These are phyloP conservation scores for Liodrosophila aerea DNA, from an alignment of 2,888 invertebrate genomes.

Conservation along the genomic window DNA sequence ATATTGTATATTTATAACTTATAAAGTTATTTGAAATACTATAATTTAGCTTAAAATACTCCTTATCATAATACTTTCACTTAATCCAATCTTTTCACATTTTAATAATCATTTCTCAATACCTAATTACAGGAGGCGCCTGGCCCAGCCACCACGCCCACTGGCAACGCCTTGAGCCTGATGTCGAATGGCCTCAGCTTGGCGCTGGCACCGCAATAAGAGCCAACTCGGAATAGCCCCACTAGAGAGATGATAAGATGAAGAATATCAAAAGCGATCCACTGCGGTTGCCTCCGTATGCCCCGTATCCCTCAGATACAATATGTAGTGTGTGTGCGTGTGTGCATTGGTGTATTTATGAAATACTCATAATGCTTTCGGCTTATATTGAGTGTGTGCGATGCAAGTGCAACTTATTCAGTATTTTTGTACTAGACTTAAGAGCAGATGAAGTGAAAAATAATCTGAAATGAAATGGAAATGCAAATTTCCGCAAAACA, in stretches of 20 bases:
- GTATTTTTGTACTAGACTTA: constrained; percentile 74
- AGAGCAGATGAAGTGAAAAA: constrained; percentile 23
- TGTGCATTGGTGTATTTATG: constrained; percentile 35
- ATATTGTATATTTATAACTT: no score
- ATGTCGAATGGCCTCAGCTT: constrained; percentile 79
- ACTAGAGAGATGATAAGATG: constrained; percentile 30
- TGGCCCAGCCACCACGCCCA: constrained; percentile 42
- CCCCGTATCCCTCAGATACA: not conserved
- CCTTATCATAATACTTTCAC: not conserved
- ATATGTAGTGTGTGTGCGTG: constrained; percentile 8
- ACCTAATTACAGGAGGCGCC: constrained; percentile 51
- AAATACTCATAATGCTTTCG: constrained; percentile 45
- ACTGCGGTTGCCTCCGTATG: not conserved
- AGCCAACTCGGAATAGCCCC: constrained; percentile 41
- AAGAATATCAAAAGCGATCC: constrained; percentile 40
- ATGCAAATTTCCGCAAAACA: constrained; percentile 66
- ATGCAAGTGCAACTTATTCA: constrained; percentile 72
- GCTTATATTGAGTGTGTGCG: constrained; percentile 33
- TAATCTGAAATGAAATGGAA: constrained; percentile 24
- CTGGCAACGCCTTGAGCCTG: constrained; percentile 70
- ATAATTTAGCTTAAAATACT: no score
- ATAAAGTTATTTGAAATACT: no score
- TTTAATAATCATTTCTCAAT: not conserved
- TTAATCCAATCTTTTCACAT: not conserved
- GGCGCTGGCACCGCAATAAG: constrained; percentile 77